A percentile compares a stretch with the other conserved stretches of the same genome.
These are phyloP conservation scores for Eupithecia pulchellata DNA, from an alignment of 2,888 invertebrate genomes.

Conservation along the genomic window DNA sequence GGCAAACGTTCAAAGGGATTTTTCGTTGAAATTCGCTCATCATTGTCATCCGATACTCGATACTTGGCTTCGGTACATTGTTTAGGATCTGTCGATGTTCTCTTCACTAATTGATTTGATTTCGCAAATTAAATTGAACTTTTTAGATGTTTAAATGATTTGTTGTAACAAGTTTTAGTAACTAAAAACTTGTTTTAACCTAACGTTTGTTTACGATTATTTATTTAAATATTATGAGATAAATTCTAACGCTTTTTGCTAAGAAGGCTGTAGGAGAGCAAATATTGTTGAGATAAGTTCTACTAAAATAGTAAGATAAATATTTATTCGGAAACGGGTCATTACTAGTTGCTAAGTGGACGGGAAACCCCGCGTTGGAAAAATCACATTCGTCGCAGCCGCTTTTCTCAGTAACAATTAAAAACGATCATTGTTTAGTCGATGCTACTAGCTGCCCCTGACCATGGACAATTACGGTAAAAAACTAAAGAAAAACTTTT, in stretches of 20 bases:
- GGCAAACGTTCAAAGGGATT: slow-evolving; percentile 73
- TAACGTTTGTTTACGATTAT: neutral
- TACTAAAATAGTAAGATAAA: slow-evolving; percentile 40
- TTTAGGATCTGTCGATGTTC: slow-evolving; percentile 13
- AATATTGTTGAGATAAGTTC: slow-evolving; percentile 27
- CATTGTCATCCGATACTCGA: slow-evolving; percentile 69
- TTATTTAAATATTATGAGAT: slow-evolving; percentile 17
- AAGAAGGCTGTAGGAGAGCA: slow-evolving; percentile 10
- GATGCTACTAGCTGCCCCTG: slow-evolving; percentile 59
- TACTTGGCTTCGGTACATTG: slow-evolving; percentile 49
- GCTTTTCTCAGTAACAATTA: slow-evolving; percentile 72
- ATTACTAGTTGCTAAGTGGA: slow-evolving; percentile 52
- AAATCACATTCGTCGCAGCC: slow-evolving; percentile 57
- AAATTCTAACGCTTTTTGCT: slow-evolving; percentile 16
- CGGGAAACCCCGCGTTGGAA: slow-evolving; percentile 71
- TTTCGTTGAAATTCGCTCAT: slow-evolving; percentile 72
- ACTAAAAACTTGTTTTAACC: neutral
- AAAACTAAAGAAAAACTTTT: slow-evolving; percentile 50
- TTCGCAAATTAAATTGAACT: neutral
- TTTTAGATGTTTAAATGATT: neutral
- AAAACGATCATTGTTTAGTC: slow-evolving; percentile 67
- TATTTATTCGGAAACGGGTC: slow-evolving; percentile 51
- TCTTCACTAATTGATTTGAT: slow-evolving; percentile 13
- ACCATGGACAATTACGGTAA: slow-evolving; percentile 61
- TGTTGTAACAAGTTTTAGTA: neutral